These are phyloP conservation scores for Tragopan temminckii DNA, from an alignment of 2,797 vertebrate species.

Conservation along the genomic window DNA sequence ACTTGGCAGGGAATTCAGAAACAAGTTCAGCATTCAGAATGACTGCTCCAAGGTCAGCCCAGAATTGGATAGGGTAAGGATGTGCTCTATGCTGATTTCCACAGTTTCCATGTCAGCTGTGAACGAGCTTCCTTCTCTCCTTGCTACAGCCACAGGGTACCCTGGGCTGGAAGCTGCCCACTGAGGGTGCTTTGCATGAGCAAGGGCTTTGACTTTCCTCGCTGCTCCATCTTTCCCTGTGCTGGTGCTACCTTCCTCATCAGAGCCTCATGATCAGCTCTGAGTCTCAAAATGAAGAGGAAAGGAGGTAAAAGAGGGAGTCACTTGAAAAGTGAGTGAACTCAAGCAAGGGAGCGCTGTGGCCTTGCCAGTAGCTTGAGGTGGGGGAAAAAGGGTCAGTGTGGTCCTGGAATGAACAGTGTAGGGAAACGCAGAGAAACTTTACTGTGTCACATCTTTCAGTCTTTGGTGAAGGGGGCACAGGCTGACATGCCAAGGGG, in stretches of 20 bases:
- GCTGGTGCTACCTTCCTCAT: not conserved
- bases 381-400: not conserved
- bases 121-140: not conserved
- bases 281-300: not conserved
- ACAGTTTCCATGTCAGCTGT: not conserved
- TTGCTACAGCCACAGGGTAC: not conserved
- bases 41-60: not conserved
- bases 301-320: not conserved
- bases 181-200: accelerated
- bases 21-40: not conserved
- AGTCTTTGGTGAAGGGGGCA: not conserved
- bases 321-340: not conserved
- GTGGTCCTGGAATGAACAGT: not conserved
- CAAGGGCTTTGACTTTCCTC: not conserved
- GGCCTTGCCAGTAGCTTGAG: not conserved
- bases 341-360: not conserved
- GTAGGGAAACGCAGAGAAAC: not conserved
- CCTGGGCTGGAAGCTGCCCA: not conserved
- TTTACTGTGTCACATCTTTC: not conserved
- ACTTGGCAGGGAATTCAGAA: constrained; percentile 40
- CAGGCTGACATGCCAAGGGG: not conserved
- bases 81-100: not conserved
- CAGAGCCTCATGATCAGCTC: not conserved
- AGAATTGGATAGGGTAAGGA: not conserved
- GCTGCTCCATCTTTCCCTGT: not conserved